Percentiles rank a stretch among this genome's conserved stretches.
phyloP scores from a whole-genome alignment of 2,113 vertebrate genomes.

The Physeter macrocephalus region DNA sequence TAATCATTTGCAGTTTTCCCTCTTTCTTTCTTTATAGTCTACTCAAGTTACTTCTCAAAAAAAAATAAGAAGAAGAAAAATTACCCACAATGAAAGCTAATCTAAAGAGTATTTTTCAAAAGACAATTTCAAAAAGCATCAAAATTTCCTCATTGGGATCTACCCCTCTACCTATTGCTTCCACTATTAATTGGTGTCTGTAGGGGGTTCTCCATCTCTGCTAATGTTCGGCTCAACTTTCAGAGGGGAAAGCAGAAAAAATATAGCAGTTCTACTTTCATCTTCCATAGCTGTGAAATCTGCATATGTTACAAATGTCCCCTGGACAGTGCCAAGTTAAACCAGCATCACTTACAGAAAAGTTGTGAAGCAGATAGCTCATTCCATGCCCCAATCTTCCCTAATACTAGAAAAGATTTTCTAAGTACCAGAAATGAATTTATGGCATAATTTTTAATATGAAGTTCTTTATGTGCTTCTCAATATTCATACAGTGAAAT shows the following conservation, averaged over 20 bases:
- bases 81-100: neutral
- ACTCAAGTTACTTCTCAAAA: constrained; percentile 34
- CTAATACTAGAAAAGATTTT: neutral
- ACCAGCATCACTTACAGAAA: neutral
- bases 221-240: neutral
- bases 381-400: neutral
- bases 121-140: neutral
- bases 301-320: neutral
- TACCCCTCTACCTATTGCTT: neutral
- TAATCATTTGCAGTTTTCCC: constrained; percentile 16
- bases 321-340: neutral
- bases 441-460: neutral
- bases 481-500: neutral
- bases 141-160: neutral
- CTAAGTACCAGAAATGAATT: neutral
- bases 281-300: neutral
- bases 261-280: neutral
- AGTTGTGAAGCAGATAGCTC: neutral
- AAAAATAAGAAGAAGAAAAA: neutral
- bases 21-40: neutral
- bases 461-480: neutral
- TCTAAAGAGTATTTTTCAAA: neutral
- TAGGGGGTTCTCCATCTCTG: neutral
- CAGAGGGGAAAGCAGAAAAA: neutral
- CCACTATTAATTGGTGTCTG: neutral